phyloP scores from a whole-genome alignment of 2,888 invertebrate species.

The Acheta domesticus region DNA sequence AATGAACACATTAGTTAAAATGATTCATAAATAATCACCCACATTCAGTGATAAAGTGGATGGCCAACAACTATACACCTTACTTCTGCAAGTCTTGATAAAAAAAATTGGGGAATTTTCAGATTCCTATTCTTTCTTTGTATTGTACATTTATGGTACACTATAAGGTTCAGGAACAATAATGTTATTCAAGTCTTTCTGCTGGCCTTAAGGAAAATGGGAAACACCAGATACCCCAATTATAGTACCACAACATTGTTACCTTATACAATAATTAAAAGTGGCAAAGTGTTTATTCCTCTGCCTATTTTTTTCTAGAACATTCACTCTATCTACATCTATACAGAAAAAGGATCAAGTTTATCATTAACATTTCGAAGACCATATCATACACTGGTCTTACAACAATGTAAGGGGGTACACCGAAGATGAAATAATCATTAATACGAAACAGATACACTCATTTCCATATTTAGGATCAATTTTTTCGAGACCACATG shows the following conservation, averaged over 20 bases:
- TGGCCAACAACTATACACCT: neutral
- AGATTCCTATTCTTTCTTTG: neutral
- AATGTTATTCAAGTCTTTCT: neutral
- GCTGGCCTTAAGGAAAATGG: neutral
- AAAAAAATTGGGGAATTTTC: neutral
- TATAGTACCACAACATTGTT: neutral
- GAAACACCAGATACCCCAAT: conserved; percentile 9
- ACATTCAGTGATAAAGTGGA: neutral
- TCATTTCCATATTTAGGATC: no score
- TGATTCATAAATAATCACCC: neutral
- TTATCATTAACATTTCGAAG: no score
- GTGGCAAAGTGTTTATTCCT: no score
- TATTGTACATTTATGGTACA: neutral
- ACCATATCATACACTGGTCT: no score
- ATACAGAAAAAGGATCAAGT: no score
- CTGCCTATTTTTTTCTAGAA: no score
- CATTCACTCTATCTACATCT: no score
- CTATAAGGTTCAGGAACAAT: neutral
- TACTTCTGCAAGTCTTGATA: neutral
- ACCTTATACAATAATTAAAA: no score
- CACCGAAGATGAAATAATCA: no score
- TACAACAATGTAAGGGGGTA: no score
- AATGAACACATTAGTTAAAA: neutral
- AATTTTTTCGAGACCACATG: no score
- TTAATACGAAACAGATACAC: no score